Evolutionary conservation across 2,888 invertebrate species (phyloP).

Genomic region (Augiades crinisus): DNA sequence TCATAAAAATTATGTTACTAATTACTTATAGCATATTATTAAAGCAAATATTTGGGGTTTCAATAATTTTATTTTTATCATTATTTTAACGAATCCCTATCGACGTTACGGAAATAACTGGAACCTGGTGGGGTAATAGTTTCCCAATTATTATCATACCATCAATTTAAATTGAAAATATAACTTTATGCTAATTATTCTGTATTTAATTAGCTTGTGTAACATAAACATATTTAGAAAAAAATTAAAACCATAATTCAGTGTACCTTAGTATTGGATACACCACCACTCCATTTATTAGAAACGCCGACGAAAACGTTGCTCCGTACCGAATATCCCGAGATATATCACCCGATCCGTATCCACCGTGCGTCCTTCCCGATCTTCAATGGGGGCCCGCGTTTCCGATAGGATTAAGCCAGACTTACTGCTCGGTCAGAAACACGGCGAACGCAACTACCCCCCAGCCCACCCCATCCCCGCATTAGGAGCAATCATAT

Average conservation of each 20-base stretch:
- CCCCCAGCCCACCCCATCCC: slow-evolving; percentile 43
- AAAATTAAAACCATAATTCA: background rate
- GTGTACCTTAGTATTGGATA: too few relatives aligned
- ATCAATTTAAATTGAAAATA: too few relatives aligned
- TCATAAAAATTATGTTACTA: too few relatives aligned
- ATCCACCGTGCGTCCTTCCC: slow-evolving; percentile 51
- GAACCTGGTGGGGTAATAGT: too few relatives aligned
- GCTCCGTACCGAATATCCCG: slow-evolving; percentile 44
- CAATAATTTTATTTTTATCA: too few relatives aligned
- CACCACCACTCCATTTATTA: slow-evolving; percentile 1
- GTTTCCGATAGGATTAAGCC: slow-evolving; percentile 80
- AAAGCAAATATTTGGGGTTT: too few relatives aligned
- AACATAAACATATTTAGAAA: background rate
- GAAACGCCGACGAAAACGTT: slow-evolving; percentile 2
- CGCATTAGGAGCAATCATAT: slow-evolving; percentile 80
- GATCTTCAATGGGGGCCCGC: slow-evolving; percentile 77
- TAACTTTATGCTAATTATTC: too few relatives aligned
- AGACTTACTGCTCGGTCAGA: slow-evolving; percentile 81
- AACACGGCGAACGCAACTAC: slow-evolving; percentile 72
- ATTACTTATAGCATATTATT: too few relatives aligned
- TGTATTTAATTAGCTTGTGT: too few relatives aligned
- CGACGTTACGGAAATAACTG: too few relatives aligned
- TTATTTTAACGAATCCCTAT: too few relatives aligned
- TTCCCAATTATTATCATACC: too few relatives aligned
- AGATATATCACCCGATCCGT: slow-evolving; percentile 52